These are phyloP conservation scores for Diorhabda sublineata DNA, from an alignment of 1,140 invertebrate species.

Conservation along the genomic window DNA sequence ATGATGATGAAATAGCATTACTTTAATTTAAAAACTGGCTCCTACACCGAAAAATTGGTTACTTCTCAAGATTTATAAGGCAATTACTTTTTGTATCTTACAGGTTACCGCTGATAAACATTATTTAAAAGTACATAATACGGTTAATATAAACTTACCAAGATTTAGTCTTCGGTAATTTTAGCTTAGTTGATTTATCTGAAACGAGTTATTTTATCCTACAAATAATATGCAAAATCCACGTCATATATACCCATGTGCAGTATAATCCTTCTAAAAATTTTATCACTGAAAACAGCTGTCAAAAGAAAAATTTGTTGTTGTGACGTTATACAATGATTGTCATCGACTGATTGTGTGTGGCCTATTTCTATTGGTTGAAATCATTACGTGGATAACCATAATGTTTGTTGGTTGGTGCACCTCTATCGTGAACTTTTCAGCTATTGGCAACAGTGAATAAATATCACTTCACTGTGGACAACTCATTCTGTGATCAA, in stretches of 20 bases:
- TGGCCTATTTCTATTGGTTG: neutral
- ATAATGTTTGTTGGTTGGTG: neutral
- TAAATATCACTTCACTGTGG: too few species aligned
- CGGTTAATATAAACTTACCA: neutral
- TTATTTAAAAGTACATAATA: neutral
- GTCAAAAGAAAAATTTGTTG: neutral
- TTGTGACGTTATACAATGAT: neutral
- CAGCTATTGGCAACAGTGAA: too few species aligned
- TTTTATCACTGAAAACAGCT: slow-evolving; percentile 2
- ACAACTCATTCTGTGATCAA: too few species aligned
- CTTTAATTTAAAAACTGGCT: too few species aligned
- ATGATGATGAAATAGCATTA: too few species aligned
- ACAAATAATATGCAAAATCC: neutral
- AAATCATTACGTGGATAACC: neutral
- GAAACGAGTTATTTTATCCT: neutral
- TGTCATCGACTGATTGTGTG: neutral
- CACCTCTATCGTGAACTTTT: neutral
- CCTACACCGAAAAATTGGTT: too few species aligned
- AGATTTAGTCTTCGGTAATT: neutral
- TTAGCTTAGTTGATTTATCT: too few species aligned
- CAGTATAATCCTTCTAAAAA: neutral
- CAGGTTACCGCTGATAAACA: too few species aligned
- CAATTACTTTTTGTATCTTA: too few species aligned
- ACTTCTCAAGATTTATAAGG: too few species aligned
- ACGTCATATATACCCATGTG: neutral